phyloP scores from a whole-genome alignment of 1,140 invertebrate genomes.

The Atta texana region DNA sequence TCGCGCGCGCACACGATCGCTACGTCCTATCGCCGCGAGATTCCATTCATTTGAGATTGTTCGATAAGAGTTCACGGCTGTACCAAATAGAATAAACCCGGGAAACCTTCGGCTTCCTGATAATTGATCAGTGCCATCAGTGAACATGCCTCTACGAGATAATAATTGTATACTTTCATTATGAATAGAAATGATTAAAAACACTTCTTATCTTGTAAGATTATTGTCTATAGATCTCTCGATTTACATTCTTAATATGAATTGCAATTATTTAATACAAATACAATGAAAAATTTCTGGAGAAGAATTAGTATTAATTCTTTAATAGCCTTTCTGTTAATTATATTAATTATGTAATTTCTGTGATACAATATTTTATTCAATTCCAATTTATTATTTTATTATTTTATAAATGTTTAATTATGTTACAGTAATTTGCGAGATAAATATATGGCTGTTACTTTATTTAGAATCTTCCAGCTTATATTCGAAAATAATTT shows the following conservation, averaged over 20 bases:
- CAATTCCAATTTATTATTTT: no score
- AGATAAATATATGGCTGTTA: neutral
- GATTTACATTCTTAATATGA: constrained; percentile 5
- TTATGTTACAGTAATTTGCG: neutral
- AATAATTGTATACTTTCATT: constrained; percentile 15
- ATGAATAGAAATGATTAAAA: neutral
- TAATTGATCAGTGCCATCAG: constrained; percentile 31
- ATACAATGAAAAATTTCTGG: neutral
- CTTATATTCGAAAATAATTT: neutral
- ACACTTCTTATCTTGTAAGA: neutral
- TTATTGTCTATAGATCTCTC: neutral
- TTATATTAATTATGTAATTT: constrained; percentile 11
- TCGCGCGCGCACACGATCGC: constrained; percentile 57
- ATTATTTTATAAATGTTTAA: constrained; percentile 29
- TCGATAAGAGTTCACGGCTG: constrained; percentile 54
- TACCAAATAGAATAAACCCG: constrained; percentile 33
- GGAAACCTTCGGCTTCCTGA: constrained; percentile 32
- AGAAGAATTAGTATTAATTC: neutral
- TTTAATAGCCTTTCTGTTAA: neutral
- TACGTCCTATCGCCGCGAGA: constrained; percentile 46
- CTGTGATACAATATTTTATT: neutral
- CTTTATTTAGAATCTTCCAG: neutral
- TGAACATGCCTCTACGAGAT: neutral
- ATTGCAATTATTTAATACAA: neutral
- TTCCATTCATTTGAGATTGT: constrained; percentile 60